These are phyloP conservation scores for Macrotis lagotis DNA, from an alignment of 2,113 vertebrate species.

Conservation along the genomic window DNA sequence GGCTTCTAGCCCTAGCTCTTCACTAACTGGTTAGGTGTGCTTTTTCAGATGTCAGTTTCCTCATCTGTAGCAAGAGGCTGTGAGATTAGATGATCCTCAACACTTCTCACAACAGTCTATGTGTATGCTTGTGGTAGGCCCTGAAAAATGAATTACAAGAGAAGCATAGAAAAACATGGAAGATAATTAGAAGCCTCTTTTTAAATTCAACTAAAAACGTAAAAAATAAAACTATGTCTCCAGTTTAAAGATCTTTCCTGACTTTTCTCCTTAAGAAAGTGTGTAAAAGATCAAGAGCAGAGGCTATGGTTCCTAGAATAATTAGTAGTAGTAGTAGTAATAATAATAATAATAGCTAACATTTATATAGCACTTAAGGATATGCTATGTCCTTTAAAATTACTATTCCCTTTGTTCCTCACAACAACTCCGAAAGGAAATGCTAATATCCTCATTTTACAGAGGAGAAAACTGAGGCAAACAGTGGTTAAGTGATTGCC, in stretches of 20 bases:
- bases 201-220: background rate
- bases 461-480: background rate
- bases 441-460: background rate
- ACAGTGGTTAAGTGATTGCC: background rate
- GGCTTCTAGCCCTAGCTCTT: background rate
- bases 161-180: background rate
- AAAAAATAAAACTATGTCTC: background rate
- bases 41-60: background rate
- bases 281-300: background rate
- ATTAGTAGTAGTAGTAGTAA: no score
- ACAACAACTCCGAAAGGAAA: background rate
- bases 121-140: background rate
- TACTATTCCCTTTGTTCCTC: background rate
- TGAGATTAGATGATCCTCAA: background rate
- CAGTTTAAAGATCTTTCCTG: background rate
- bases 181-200: background rate
- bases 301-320: background rate
- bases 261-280: background rate
- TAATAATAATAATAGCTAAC: no score
- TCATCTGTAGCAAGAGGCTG: background rate
- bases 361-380: background rate
- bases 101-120: background rate
- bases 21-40: background rate
- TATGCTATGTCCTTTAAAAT: background rate
- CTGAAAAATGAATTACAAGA: background rate